Conservation (phyloP, 2,113 vertebrate species). For the Gymnogyps californianus region DNA sequence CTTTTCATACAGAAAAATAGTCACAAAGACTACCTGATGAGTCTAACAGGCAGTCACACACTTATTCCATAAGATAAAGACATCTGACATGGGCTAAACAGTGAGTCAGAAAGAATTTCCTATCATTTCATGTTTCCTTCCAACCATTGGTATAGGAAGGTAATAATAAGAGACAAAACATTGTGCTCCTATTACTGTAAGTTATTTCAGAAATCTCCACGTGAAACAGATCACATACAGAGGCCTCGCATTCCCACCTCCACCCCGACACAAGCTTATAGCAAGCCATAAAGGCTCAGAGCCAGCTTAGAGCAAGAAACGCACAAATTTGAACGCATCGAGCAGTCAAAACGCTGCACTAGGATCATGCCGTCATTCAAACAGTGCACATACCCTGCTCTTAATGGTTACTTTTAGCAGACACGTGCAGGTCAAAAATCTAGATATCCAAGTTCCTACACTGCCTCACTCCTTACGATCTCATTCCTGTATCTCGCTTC, state of each 20-base stretch:
- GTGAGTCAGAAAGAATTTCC: neutral
- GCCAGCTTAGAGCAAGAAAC: neutral
- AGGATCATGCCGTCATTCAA: neutral
- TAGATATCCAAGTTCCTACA: fast-evolving
- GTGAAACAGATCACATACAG: neutral
- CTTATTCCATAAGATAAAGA: neutral
- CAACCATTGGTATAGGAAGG: neutral
- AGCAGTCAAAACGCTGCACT: neutral
- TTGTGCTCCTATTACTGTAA: fast-evolving
- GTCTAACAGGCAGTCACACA: neutral
- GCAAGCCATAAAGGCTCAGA: neutral
- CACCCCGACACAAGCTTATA: neutral
- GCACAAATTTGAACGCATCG: fast-evolving
- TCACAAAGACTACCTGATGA: neutral
- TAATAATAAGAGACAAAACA: fast-evolving
- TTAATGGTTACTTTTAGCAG: fast-evolving
- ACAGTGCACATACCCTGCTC: fast-evolving
- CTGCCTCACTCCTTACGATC: neutral
- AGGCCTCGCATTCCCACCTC: neutral
- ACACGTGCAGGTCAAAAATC: fast-evolving
- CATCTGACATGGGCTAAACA: neutral
- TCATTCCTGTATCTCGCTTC: neutral
- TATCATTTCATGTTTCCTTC: neutral
- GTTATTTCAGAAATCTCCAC: neutral
- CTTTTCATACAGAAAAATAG: neutral